Evolutionary conservation across 2,113 vertebrate species (phyloP), one percentile per base, ranked within the genome.

Genomic region (Vulpes lagopus): DNA sequence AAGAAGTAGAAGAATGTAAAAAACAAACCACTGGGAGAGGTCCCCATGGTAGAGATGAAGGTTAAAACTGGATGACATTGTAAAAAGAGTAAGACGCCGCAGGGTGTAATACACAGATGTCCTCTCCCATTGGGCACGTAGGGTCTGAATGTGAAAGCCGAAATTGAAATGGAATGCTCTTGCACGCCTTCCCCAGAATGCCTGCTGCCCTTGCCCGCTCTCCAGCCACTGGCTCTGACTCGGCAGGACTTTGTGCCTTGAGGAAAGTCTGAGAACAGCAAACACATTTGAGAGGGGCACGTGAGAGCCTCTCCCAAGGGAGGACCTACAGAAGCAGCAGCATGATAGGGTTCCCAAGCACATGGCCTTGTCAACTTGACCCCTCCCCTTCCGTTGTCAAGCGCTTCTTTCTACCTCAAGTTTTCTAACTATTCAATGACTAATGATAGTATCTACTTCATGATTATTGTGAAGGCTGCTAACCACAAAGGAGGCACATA

Each of bases 271-370:
- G 71, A 84, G 43, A 84, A 78, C 17, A 53, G 35, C 20, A 27
- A 73, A 67, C 0, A 25, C 3, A 12, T 1, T 19, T 12, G 30
- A n/a, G 22, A 43, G 38, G 55, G 81, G 35, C 57, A 59, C 59
- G 53, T 59, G 43, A 64, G 35, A 8, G 8, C n/a, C 11, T 74
- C 32, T 43, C 62, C 16, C 1, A 10, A 38, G 23, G 25, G 22
- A 74, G 11, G 14, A 3, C 23, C 30, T 3, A 12, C 30, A 11
- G 38, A 2, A 60, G 30, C 4, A 43, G 35, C 32, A 16, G 4
- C 4, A 4, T 49, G 25, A 35, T 0, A 32, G 2, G 4, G 43
- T 8, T 49, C 59, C 30, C 2, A 11, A 38, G 53, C 27, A 8
- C 62, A 30, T 8, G 57, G 32, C 20, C 30, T 96, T 65, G 32